phyloP scores from a whole-genome alignment of 1,140 invertebrate species.

The Calliopsis andreniformis region DNA sequence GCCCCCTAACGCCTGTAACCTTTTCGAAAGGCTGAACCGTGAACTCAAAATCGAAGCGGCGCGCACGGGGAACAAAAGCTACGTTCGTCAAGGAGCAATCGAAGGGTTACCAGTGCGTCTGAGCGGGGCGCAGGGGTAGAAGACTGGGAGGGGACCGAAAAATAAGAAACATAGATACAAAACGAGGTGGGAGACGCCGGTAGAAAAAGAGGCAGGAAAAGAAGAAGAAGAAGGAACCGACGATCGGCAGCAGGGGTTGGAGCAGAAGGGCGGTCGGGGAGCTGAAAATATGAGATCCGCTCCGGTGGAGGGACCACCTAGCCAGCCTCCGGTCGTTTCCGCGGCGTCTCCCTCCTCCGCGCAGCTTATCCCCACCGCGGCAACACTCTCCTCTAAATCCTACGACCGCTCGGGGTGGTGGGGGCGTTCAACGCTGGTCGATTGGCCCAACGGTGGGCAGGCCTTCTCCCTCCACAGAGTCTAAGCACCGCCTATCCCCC shows the following conservation, averaged over 20 bases:
- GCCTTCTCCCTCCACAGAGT: slow-evolving; percentile 69
- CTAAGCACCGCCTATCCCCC: slow-evolving; percentile 69
- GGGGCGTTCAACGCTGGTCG: slow-evolving; percentile 50
- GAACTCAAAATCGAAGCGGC: slow-evolving; percentile 39
- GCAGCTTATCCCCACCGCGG: slow-evolving; percentile 62
- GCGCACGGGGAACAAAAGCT: slow-evolving; percentile 25
- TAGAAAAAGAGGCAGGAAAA: slow-evolving; percentile 56
- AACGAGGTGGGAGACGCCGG: slow-evolving; percentile 34
- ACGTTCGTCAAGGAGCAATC: slow-evolving; percentile 41
- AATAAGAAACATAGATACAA: slow-evolving; percentile 45
- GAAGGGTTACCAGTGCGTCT: slow-evolving; percentile 43
- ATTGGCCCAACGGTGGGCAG: slow-evolving; percentile 73
- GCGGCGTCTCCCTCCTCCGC: slow-evolving; percentile 62
- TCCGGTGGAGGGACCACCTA: slow-evolving; percentile 76
- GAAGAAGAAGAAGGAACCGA: slow-evolving; percentile 67
- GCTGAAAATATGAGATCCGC: slow-evolving; percentile 77
- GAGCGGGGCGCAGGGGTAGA: background rate
- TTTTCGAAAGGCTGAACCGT: slow-evolving; percentile 14
- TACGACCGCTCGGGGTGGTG: slow-evolving; percentile 57
- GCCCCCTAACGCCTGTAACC: slow-evolving; percentile 9
- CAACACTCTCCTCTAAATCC: slow-evolving; percentile 55
- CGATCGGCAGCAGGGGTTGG: slow-evolving; percentile 81
- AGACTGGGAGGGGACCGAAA: slow-evolving; percentile 10
- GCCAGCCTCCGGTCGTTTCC: slow-evolving; percentile 79
- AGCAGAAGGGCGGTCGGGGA: slow-evolving; percentile 77